phyloP scores from a whole-genome alignment of 2,797 vertebrate species.

The Staurois parvus region DNA sequence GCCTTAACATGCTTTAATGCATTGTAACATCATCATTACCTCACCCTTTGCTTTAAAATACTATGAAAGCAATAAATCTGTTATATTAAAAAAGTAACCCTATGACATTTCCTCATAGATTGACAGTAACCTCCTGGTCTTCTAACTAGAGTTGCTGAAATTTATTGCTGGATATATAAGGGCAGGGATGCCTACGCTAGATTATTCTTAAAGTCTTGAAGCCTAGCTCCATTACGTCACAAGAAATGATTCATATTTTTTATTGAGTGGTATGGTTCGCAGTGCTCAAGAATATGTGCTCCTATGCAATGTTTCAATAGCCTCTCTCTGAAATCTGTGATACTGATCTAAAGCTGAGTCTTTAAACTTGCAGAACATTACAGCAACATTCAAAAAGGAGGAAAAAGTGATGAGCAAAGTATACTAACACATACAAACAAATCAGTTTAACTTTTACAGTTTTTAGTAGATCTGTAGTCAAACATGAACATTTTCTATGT shows the following conservation, averaged over 20 bases:
- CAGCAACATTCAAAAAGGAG: too few relatives aligned
- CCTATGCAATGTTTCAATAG: too few relatives aligned
- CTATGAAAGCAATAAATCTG: slow-evolving; percentile 25
- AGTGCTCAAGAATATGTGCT: too few relatives aligned
- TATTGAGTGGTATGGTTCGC: background rate
- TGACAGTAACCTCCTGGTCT: background rate
- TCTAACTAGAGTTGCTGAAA: background rate
- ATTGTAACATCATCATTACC: slow-evolving; percentile 39
- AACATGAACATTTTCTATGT: too few relatives aligned
- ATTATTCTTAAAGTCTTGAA: background rate
- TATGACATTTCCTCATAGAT: background rate
- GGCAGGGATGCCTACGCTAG: background rate
- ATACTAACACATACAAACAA: too few relatives aligned
- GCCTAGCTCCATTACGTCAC: background rate
- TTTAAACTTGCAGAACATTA: too few relatives aligned
- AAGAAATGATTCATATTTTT: background rate
- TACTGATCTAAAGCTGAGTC: too few relatives aligned
- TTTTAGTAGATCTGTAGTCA: too few relatives aligned
- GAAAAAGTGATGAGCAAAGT: too few relatives aligned
- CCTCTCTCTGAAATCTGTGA: too few relatives aligned
- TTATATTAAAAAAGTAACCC: slow-evolving; percentile 15
- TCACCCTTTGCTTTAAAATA: slow-evolving; percentile 19
- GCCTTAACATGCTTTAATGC: slow-evolving; percentile 18
- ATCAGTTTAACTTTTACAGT: too few relatives aligned
- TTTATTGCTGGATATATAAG: background rate